Evolutionary conservation across 2,797 vertebrate species (phyloP).

Genomic region (Mionectes olivaceus): DNA sequence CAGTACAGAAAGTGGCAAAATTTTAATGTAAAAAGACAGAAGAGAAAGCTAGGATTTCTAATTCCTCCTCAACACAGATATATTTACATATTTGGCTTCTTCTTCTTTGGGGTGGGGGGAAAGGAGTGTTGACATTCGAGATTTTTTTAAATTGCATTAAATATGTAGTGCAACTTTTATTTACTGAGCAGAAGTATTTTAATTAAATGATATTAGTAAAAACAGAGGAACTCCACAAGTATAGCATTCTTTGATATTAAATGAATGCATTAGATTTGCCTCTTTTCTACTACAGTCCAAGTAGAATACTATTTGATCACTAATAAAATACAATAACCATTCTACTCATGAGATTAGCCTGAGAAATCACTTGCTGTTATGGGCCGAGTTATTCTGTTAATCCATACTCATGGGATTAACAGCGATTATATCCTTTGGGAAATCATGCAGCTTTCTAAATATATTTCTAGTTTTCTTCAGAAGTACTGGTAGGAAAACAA

Average conservation of each 20-base stretch:
- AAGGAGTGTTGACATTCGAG: too few relatives aligned
- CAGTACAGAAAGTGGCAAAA: neutral
- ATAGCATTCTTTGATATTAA: conserved; percentile 6
- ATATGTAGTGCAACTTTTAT: neutral
- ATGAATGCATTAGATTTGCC: neutral
- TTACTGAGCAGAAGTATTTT: conserved; percentile 7
- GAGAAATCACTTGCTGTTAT: conserved; percentile 1
- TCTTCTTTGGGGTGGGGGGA: neutral
- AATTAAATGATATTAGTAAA: neutral
- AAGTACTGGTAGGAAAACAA: conserved; percentile 67
- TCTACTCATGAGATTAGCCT: conserved; percentile 25
- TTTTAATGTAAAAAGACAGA: neutral
- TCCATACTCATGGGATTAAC: conserved; percentile 39
- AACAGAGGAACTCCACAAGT: neutral
- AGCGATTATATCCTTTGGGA: conserved; percentile 59
- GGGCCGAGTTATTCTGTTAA: conserved; percentile 30
- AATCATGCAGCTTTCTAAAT: conserved; percentile 69
- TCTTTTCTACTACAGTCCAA: neutral
- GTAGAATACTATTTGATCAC: conserved; percentile 15
- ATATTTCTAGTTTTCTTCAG: conserved; percentile 68
- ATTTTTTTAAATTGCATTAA: neutral
- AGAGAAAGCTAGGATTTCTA: neutral
- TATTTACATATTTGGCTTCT: neutral
- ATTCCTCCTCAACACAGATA: neutral
- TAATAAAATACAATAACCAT: conserved; percentile 36